Conservation (phyloP, 2,113 vertebrate genomes). For the Trogon surrucura region DNA sequence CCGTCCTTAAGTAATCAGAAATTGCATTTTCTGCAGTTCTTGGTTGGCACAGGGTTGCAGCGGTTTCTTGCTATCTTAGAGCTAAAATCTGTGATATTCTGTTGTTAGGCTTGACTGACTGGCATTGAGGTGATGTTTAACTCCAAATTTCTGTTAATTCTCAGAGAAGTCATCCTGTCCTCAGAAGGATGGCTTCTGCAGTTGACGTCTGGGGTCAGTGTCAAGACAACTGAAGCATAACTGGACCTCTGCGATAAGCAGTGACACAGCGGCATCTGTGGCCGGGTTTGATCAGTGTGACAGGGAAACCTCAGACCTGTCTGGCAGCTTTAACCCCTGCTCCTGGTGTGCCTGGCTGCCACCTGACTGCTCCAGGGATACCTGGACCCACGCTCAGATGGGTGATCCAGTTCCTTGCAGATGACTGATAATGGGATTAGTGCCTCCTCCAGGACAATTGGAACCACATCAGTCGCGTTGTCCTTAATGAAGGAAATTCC, state of each 20-base stretch:
- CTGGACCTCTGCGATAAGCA: background rate
- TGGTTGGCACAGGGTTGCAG: background rate
- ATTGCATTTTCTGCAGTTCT: background rate
- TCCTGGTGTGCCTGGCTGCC: background rate
- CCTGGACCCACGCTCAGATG: background rate
- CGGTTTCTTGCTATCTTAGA: background rate
- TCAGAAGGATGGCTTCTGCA: background rate
- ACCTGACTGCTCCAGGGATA: background rate
- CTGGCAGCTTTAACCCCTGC: background rate
- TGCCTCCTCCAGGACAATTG: background rate
- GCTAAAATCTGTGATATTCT: background rate
- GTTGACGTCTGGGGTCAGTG: background rate
- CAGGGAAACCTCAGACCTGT: background rate
- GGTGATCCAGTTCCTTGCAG: background rate
- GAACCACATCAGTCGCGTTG: background rate
- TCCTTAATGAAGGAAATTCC: background rate
- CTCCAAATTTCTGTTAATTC: background rate
- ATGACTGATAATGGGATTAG: conserved; percentile 1
- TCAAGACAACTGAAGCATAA: background rate
- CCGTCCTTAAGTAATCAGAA: background rate
- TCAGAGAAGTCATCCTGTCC: background rate
- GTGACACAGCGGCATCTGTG: background rate
- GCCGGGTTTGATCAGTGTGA: background rate
- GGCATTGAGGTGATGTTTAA: background rate
- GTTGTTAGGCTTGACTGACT: background rate